Evolutionary conservation across 2,888 invertebrate genomes (phyloP), one percentile per base, ranked within the genome.

Genomic region (Rotaria macrura): DNA sequence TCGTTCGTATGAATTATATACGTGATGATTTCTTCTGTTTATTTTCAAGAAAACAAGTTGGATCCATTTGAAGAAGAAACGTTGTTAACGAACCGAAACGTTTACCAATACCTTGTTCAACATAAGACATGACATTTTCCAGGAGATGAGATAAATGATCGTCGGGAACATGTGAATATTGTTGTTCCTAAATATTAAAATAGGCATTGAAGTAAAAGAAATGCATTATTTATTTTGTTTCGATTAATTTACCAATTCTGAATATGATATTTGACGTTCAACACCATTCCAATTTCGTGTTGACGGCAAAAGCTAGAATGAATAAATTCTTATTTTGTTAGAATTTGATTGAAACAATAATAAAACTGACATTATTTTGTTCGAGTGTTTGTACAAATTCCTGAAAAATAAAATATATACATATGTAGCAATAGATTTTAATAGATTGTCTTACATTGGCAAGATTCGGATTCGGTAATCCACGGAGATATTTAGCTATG

Each of bases 61-160:
- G 79, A 79, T 79, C 79, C 40, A 43, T 9, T 79, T 79, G 79
- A 7, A 79, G 43, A 43, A 79, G 43, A 79, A 79, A 79, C 25
- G 79, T 79, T 79, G 79, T 12, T 43, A 79, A n/a, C 25, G 79
- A 79, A 43, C 79, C 79, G n/a, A 79, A 79, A 43, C 79, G 79
- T 79, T 79, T 79, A 6, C 43, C 79, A 79, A 79, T 79, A 43
- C 79, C 79, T 79, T 79, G 40, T 79, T 79, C 79, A 23, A 79
- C 40, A 79, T 79, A 43, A 25, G 43, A 79, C 79, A 79, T 79
- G 3, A 79, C 25, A 79, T 79, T 79, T 43, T 40, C 40, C 43
- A 79, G 43, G 40, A 79, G n/a, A 23, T 2, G 43, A 25, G 20
- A 23, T 43, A 79, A 20, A 43, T 79, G 79, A 79, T 79, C 20